Evolutionary conservation across 2,797 vertebrate genomes (phyloP).

Genomic region (Numenius phaeopus): DNA sequence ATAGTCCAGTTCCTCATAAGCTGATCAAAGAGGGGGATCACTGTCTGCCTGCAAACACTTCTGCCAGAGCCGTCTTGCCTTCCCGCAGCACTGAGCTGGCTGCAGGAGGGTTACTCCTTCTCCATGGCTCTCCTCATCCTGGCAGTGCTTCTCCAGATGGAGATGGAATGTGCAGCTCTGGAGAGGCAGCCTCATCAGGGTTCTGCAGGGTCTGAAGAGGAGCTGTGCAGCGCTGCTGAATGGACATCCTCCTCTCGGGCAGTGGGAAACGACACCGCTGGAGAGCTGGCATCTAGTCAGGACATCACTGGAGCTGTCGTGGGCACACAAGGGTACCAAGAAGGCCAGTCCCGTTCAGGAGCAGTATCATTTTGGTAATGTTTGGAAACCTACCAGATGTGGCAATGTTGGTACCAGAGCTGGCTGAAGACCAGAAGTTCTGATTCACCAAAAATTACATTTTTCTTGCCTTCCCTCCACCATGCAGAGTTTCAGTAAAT

Average conservation of each 20-base stretch:
- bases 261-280: background rate
- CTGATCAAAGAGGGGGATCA: background rate
- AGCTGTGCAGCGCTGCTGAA: background rate
- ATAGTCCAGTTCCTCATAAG: background rate
- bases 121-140: background rate
- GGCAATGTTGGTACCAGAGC: background rate
- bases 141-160: background rate
- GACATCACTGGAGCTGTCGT: background rate
- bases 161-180: background rate
- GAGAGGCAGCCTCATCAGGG: background rate
- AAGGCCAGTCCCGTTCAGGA: background rate
- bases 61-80: background rate
- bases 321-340: background rate
- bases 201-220: background rate
- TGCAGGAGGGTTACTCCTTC: background rate
- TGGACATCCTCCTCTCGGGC: background rate
- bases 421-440: background rate
- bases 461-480: background rate
- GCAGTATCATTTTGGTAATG: background rate
- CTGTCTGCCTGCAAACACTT: background rate
- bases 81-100: rapidly evolving
- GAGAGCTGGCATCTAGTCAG: background rate
- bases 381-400: background rate
- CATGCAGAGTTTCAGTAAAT: background rate
- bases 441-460: background rate